Evolutionary conservation across 2,797 vertebrate species (phyloP).

Genomic region (Buphagus erythrorhynchus): DNA sequence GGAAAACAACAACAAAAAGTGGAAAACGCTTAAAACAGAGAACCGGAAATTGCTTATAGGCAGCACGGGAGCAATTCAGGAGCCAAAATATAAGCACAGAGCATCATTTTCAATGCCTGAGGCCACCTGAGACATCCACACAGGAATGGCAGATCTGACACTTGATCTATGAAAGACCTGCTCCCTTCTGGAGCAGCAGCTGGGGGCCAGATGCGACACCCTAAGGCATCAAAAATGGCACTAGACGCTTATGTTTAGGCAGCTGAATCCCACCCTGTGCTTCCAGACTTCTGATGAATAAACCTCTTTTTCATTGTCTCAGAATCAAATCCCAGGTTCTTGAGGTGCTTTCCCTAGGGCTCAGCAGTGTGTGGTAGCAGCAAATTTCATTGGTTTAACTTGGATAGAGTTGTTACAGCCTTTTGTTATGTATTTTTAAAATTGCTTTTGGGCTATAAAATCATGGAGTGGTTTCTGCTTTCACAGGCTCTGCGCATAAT

Average conservation of each 20-base stretch:
- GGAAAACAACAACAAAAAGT: neutral
- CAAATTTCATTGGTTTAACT: slow-evolving; percentile 49
- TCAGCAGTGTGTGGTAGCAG: slow-evolving; percentile 11
- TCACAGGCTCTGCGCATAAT: neutral
- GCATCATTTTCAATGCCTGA: neutral
- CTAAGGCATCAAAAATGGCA: slow-evolving; percentile 43
- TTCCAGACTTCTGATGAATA: slow-evolving; percentile 54
- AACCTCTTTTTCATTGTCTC: slow-evolving; percentile 27
- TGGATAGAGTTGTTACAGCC: slow-evolving; percentile 53
- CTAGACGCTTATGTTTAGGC: slow-evolving; percentile 26
- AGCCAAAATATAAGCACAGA: slow-evolving; percentile 14
- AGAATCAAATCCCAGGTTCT: slow-evolving; percentile 44
- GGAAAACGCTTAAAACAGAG: neutral
- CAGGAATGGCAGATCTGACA: slow-evolving; percentile 22
- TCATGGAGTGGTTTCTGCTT: slow-evolving; percentile 40
- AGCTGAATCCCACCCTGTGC: slow-evolving; percentile 52
- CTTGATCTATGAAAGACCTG: slow-evolving; percentile 6
- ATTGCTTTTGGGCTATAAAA: slow-evolving; percentile 60
- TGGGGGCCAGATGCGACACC: slow-evolving; percentile 21
- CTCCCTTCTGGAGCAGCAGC: slow-evolving; percentile 42
- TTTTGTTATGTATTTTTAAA: slow-evolving; percentile 53
- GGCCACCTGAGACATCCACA: neutral
- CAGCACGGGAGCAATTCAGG: neutral
- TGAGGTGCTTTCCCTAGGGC: slow-evolving; percentile 57
- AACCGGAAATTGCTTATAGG: neutral